Evolutionary conservation across 1,140 invertebrate species (phyloP).

Genomic region (Drosophila cardini): DNA sequence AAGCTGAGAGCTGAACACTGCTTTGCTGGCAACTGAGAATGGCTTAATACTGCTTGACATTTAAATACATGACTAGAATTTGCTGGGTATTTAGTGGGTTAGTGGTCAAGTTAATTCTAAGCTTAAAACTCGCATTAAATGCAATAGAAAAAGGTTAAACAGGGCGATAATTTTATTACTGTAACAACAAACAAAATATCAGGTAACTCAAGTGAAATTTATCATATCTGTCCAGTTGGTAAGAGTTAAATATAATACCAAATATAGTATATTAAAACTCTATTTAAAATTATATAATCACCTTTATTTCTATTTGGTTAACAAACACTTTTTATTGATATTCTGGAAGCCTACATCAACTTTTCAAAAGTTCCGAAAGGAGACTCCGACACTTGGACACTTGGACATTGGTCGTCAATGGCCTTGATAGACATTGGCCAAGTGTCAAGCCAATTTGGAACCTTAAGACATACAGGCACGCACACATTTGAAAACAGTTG

Average conservation of each 20-base stretch:
- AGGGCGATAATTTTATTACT: too few species aligned
- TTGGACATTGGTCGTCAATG: slow-evolving; percentile 27
- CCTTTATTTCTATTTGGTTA: neutral
- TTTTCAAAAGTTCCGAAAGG: slow-evolving; percentile 1
- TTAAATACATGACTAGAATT: slow-evolving; percentile 26
- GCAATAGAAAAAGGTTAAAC: too few species aligned
- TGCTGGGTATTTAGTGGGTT: slow-evolving; percentile 6
- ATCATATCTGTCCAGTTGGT: too few species aligned
- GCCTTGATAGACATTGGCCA: neutral
- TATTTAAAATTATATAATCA: neutral
- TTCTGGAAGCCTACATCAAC: slow-evolving; percentile 7
- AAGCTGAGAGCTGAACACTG: neutral
- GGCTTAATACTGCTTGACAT: slow-evolving; percentile 17
- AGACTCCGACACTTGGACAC: neutral
- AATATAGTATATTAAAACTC: too few species aligned
- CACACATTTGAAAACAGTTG: slow-evolving; percentile 21
- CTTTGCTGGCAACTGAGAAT: slow-evolving; percentile 10
- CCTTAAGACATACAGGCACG: slow-evolving; percentile 8
- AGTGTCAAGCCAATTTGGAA: slow-evolving; percentile 26
- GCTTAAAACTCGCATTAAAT: neutral
- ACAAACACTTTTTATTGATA: neutral
- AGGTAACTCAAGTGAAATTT: too few species aligned
- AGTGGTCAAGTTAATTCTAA: neutral
- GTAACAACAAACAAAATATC: too few species aligned
- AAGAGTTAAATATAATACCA: too few species aligned